Evolutionary conservation across 2,797 vertebrate genomes (phyloP).

Genomic region (Neosilurus mollespiculum): DNA sequence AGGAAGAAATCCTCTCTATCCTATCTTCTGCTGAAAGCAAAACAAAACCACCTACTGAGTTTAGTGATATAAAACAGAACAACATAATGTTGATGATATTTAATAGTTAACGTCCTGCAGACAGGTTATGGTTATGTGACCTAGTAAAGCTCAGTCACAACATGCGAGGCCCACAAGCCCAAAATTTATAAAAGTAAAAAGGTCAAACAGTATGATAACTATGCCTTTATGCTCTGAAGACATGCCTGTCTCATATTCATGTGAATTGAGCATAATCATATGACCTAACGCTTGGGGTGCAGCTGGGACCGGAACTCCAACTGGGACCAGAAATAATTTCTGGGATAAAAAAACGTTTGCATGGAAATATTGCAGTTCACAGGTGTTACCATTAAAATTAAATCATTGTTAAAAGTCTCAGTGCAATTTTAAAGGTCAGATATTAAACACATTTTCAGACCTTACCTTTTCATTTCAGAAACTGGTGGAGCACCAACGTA

Average conservation of each 20-base stretch:
- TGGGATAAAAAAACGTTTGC: neutral
- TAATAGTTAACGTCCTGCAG: too few species aligned
- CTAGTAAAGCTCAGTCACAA: neutral
- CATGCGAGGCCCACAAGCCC: neutral
- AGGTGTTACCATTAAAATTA: neutral
- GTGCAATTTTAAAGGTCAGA: neutral
- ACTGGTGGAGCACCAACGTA: too few species aligned
- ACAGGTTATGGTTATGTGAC: neutral
- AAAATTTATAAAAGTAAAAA: neutral
- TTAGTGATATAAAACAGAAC: neutral
- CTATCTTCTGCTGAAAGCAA: neutral
- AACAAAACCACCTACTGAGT: neutral
- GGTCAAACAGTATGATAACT: neutral
- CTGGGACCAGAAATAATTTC: neutral
- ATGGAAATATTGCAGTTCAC: neutral
- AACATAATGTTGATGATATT: neutral
- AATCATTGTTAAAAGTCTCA: neutral
- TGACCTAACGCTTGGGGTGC: neutral
- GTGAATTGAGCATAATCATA: conserved; percentile 1
- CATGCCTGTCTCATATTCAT: neutral
- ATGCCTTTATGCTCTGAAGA: neutral
- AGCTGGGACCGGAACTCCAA: neutral
- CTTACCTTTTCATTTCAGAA: too few species aligned
- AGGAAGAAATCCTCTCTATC: neutral
- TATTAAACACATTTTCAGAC: too few species aligned